phyloP scores from a whole-genome alignment of 2,797 vertebrate species.

The Anas bernieri region DNA sequence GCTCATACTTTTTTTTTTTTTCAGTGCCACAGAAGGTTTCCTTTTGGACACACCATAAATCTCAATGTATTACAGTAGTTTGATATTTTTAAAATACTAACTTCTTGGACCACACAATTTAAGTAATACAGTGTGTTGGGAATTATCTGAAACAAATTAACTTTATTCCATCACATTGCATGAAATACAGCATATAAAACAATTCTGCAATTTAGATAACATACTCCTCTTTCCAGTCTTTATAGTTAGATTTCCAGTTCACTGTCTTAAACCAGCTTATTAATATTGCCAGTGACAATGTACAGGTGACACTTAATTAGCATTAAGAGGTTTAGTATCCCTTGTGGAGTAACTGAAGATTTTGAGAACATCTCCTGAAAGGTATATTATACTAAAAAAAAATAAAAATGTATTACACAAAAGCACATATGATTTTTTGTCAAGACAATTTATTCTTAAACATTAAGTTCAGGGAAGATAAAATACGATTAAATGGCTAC shows the following conservation, averaged over 20 bases:
- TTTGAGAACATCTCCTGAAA: background rate
- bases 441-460: background rate
- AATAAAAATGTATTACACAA: background rate
- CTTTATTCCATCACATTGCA: background rate
- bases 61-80: background rate
- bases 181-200: background rate
- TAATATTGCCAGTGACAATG: background rate
- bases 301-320: background rate
- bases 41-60: background rate
- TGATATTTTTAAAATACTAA: background rate
- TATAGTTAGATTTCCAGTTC: background rate
- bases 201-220: background rate
- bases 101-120: background rate
- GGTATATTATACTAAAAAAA: background rate
- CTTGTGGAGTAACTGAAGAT: background rate
- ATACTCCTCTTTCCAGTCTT: background rate
- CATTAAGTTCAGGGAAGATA: background rate
- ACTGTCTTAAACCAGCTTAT: background rate
- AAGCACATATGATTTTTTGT: accelerated
- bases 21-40: background rate
- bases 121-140: background rate
- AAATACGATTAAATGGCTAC: background rate
- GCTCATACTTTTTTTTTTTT: background rate
- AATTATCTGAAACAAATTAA: background rate
- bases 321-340: background rate